Base-by-base conservation (phyloP, 2,888 invertebrate genomes). In the Microplitis manilae region DNA sequence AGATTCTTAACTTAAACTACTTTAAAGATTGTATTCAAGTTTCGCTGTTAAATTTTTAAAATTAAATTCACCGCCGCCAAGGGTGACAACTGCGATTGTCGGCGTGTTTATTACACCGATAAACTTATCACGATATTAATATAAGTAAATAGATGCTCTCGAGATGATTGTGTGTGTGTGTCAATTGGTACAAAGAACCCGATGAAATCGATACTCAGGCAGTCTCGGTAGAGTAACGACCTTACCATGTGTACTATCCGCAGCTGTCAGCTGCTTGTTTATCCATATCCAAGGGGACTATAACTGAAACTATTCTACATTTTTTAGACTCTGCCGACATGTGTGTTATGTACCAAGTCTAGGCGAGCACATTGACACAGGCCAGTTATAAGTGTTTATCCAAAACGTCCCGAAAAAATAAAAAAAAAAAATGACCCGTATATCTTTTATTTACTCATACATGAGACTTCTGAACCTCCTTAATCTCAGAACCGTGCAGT, bases 211-310 rank as follows among this genome's bases (percentile, higher is more conserved):
- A 68, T 68, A 68, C 50, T 50, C 9, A 50, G 50, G 5, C 50
- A 8, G 65, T 30, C n/a, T 71, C 70, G 38, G 15, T 61, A 62
- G 72, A 72, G 73, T 69, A 84, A 81, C 83, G 79, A 72, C 68
- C 76, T 74, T 82, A 84, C 85, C 88, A 88, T 87, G 87, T 88
- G 87, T 87, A 83, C 85, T 86, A 85, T 86, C 83, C 84, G 82
- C 87, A 88, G 87, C 87, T 88, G 87, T 86, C 86, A 84, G 83
- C 84, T 84, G 75, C 62, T 68, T 65, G 60, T 75, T 62, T 65
- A 20, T 59, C 59, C 7, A 59, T 73, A 9, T 9, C 7, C 30
- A 30, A 15, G 15, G 40, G n/a, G 8, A 60, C 20, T 65, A 65
- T 13, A 13, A 15, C 15, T 30, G 15, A 71, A 30, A 41, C 41